A percentile compares a stretch with the other conserved stretches of the same genome.
Conservation (phyloP, 2,797 vertebrate species). For the Acanthopagrus latus region DNA sequence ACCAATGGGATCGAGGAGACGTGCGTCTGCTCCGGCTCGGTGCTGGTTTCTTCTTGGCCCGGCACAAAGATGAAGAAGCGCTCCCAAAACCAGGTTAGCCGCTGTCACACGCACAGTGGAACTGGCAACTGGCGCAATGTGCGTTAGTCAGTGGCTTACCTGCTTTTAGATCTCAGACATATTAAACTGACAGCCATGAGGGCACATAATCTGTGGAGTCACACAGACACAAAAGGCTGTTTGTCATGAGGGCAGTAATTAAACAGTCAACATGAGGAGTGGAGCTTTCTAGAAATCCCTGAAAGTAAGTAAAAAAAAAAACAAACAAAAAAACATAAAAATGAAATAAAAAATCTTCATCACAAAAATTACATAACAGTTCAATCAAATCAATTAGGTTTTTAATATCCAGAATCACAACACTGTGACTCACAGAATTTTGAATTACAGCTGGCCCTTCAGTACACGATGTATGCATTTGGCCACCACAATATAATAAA, state of each 20-base stretch:
- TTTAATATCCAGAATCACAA: not conserved
- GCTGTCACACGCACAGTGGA: conserved; percentile 99
- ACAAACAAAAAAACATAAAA: no score
- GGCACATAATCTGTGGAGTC: conserved; percentile 54
- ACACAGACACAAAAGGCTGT: conserved; percentile 34
- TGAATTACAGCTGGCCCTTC: conserved; percentile 10
- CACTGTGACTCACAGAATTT: not conserved
- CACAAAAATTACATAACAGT: not conserved
- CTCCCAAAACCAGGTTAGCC: conserved; percentile 98
- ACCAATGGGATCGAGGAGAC: conserved; percentile 45
- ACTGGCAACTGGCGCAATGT: conserved; percentile 94
- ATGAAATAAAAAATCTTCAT: not conserved
- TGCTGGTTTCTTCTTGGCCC: conserved; percentile 34
- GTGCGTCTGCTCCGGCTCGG: conserved; percentile 47
- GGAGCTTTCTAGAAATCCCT: no score
- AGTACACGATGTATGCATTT: conserved; percentile 24
- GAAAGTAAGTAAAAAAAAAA: no score
- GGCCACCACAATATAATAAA: not conserved
- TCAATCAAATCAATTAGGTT: not conserved
- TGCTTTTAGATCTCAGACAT: conserved; percentile 89
- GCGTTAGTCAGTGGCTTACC: conserved; percentile 99
- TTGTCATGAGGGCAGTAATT: not conserved
- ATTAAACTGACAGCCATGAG: conserved; percentile 7
- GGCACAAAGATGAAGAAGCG: conserved; percentile 61
- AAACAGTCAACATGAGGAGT: conserved; percentile 26